Evolutionary conservation across 2,113 vertebrate species (phyloP).

Genomic region (Burhinus bistriatus): DNA sequence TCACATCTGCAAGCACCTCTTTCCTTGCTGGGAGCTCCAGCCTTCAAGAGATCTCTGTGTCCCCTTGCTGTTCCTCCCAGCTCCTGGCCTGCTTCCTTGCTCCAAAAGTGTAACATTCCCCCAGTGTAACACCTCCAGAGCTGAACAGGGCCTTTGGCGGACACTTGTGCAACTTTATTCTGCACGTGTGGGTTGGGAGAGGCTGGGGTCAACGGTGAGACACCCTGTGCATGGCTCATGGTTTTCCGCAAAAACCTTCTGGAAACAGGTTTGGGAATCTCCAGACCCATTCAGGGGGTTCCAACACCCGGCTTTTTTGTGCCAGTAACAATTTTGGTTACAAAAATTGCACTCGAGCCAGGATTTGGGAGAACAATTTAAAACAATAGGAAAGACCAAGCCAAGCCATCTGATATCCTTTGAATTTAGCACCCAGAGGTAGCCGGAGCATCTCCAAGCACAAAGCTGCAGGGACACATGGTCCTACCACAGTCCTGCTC

Average conservation of each 20-base stretch:
- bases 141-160: neutral
- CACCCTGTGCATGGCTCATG: fast-evolving
- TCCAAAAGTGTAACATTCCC: neutral
- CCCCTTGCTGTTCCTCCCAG: neutral
- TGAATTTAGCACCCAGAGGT: neutral
- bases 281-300: neutral
- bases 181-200: neutral
- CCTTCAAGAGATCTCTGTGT: fast-evolving
- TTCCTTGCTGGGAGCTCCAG: neutral
- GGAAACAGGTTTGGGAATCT: neutral
- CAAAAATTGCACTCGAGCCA: fast-evolving
- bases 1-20: neutral
- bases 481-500: neutral
- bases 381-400: neutral
- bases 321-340: neutral
- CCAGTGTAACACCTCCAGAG: neutral
- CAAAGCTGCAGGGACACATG: neutral
- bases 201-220: neutral
- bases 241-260: neutral
- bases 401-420: neutral
- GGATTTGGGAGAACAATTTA: neutral
- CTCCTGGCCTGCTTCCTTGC: neutral
- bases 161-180: neutral
- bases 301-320: neutral
- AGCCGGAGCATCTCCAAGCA: neutral